Base-by-base conservation (phyloP, 2,888 invertebrate species). In the Pocota personata region DNA sequence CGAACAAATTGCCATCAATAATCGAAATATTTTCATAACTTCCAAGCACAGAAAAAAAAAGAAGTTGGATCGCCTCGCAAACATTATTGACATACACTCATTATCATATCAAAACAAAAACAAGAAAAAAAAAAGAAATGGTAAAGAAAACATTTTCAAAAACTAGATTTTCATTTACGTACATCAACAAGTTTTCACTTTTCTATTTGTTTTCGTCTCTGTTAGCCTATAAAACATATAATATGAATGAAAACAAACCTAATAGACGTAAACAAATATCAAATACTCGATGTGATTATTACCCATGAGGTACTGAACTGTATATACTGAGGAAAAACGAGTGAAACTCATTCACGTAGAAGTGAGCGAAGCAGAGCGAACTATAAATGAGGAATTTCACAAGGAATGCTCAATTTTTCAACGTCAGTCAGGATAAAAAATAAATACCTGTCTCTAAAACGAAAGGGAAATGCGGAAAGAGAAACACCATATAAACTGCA, bases 401-500 rank as follows among this genome's bases (percentile, higher is more conserved):
- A 14, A 43, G 52, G 60, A 69, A 78, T 76, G 55, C 77, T 69
- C 66, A 19, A 75, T 58, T 48, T 76, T 30, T 12, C 12, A 37
- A 55, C 30, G 21, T 30, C 40, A 16, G 10, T 30, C 14, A n/a
- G 55, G 40, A 57, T 57, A 46, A 46, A 43, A 5, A 32, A 12
- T 12, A 48, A 16, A 52, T 55, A n/a, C 10, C 3, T 46, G 2
- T 40, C n/a, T 35, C 0, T 10, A 55, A 71, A 71, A 62, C 21
- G 57, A 55, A 55, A 69, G 69, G 32, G 58, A 79, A 79, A 79
- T 78, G 78, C 78, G 66, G 64, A 79, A 73, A 78, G 27, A 48
- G 21, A 57, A 55, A 62, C 14, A 8, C 46, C 43, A 69, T 27
- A n/a, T 10, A 14, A 55, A 46, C 2, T 55, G 71, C 78, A 72